Conservation (phyloP, 2,888 invertebrate species). For the Xylota sylvarum region DNA sequence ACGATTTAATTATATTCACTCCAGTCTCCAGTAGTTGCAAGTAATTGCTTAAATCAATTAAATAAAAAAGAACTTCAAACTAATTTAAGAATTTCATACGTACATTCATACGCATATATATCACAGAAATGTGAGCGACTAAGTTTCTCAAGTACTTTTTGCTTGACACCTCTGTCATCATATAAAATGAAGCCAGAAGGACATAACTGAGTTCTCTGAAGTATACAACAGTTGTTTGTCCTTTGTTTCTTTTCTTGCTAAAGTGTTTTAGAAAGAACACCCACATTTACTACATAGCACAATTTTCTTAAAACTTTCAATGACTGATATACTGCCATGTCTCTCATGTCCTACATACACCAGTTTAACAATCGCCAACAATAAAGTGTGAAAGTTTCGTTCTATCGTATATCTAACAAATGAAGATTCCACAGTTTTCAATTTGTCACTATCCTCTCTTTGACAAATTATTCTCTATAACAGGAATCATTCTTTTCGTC, state of each 20-base stretch:
- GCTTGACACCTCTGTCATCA: slow-evolving; percentile 19
- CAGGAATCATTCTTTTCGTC: slow-evolving; percentile 24
- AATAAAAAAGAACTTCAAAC: too few relatives aligned
- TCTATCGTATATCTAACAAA: slow-evolving; percentile 4
- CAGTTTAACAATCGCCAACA: slow-evolving; percentile 45
- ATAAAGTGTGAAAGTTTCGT: slow-evolving; percentile 23
- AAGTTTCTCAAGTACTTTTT: neutral
- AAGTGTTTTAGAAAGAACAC: slow-evolving; percentile 1
- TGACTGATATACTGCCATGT: slow-evolving; percentile 4
- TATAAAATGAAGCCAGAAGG: neutral
- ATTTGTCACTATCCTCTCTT: slow-evolving; percentile 38
- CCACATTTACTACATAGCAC: neutral
- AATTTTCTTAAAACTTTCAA: slow-evolving; percentile 35
- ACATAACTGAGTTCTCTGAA: neutral
- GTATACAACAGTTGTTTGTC: slow-evolving; percentile 4
- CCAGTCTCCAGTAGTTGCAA: too few relatives aligned
- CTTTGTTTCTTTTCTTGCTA: slow-evolving; percentile 14
- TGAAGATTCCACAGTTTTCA: slow-evolving; percentile 35
- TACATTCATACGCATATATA: too few relatives aligned
- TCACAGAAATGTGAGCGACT: neutral
- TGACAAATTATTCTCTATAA: slow-evolving; percentile 31
- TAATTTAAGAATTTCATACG: too few relatives aligned
- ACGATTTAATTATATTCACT: too few relatives aligned
- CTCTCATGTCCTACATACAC: slow-evolving; percentile 37
- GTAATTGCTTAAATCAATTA: too few relatives aligned